Evolutionary conservation across 2,113 vertebrate species (phyloP).

Genomic region (Oenanthe melanoleuca): DNA sequence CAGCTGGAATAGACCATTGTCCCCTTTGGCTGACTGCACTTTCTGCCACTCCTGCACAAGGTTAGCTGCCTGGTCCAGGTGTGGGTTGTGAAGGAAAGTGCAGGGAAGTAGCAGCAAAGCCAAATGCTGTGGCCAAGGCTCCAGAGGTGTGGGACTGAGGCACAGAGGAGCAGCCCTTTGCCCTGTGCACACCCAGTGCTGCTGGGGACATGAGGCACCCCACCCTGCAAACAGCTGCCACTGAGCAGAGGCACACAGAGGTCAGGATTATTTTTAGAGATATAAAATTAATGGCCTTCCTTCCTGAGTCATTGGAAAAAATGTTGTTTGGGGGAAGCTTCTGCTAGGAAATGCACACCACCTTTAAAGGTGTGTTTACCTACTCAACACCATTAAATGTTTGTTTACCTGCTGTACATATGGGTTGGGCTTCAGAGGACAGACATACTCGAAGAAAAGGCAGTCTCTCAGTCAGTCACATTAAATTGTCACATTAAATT

Average conservation of each 20-base stretch:
- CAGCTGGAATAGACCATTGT: not conserved
- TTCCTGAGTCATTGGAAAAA: conserved; percentile 25
- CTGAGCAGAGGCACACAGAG: not conserved
- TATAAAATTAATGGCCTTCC: not conserved
- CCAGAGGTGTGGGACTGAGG: not conserved
- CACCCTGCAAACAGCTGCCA: not conserved
- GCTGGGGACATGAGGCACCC: accelerated
- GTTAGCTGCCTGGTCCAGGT: not conserved
- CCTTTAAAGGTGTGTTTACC: not conserved
- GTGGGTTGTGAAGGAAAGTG: not conserved
- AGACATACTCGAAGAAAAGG: not conserved
- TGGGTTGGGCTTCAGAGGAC: not conserved
- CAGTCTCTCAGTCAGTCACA: not conserved
- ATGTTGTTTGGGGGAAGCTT: not conserved
- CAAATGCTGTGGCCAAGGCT: not conserved
- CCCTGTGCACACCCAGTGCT: accelerated
- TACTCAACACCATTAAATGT: not conserved
- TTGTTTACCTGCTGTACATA: not conserved
- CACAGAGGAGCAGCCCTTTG: not conserved
- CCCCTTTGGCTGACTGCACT: not conserved
- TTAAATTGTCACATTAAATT: not conserved
- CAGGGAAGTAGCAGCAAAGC: not conserved
- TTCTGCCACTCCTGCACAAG: not conserved
- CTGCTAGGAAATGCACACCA: not conserved
- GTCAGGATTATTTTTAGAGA: conserved; percentile 31